Evolutionary conservation across 2,888 invertebrate genomes (phyloP), one percentile per base, ranked within the genome.

Genomic region (Lepeophtheirus nordmannii): DNA sequence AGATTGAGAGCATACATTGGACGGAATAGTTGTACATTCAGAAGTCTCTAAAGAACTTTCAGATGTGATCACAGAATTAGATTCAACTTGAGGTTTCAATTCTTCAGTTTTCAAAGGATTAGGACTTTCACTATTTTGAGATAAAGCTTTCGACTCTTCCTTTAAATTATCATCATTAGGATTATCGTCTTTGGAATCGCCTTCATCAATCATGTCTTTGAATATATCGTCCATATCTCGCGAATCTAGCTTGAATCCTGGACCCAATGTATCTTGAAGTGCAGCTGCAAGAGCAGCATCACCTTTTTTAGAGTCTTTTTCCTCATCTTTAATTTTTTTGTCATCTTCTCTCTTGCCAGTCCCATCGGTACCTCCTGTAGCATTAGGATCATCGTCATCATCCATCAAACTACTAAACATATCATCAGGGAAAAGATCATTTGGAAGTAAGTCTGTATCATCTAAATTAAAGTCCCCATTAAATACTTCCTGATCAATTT

Each of bases 181-280:
- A 14, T 46, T 17, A 3, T 46, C 17, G 8, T 14, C 53, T 46
- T 46, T 41, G 12, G 17, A 17, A 17, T 60, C 60, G 10, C 38
- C 53, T 23, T 41, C 58, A 12, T 68, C 87, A 67, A 87, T 80
- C 68, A 90, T 89, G 58, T 86, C 89, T 77, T 90, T 89, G 76
- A 92, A 89, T 73, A 91, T 86, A 75, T 90, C 90, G 73, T 91
- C 90, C 1, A 91, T 89, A 71, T 90, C 90, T 75, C 88, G 88
- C 73, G 86, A 84, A 75, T 90, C 89, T 67, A 89, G 74, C 73
- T 83, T 86, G 71, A 87, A 84, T 72, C 83, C 81, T 71, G 82
- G 81, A 23, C 72, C 73, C 59, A 84, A 76, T 71, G 84, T 82
- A 73, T 84, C 84, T 64, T 80, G 81, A 39, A 84, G 75, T 74